Evolutionary conservation across 2,888 invertebrate species (phyloP).

Genomic region (Pemphredon lugubris): DNA sequence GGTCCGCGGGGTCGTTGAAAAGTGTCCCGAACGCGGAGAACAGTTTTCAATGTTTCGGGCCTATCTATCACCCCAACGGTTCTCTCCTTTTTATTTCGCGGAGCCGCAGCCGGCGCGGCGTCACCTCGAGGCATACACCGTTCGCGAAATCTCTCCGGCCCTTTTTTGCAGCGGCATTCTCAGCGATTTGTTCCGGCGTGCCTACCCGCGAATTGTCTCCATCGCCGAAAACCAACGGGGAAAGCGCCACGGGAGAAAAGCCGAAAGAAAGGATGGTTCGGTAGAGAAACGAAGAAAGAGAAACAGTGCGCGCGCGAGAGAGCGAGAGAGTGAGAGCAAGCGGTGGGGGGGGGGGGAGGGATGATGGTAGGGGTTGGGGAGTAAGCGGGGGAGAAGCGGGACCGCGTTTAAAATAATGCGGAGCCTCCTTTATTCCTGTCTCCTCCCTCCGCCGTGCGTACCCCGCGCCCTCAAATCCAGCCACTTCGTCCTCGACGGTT

Average conservation of each 20-base stretch:
- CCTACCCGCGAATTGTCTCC: conserved; percentile 47
- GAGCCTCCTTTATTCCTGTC: conserved; percentile 57
- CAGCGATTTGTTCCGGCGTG: conserved; percentile 68
- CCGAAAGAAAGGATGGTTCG: conserved; percentile 13
- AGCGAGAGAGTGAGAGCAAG: conserved; percentile 16
- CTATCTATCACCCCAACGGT: conserved; percentile 28
- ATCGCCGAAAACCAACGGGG: conserved; percentile 46
- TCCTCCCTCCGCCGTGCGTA: conserved; percentile 20
- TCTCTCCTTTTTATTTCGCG: conserved; percentile 20
- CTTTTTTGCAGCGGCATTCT: conserved; percentile 57
- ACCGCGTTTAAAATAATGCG: conserved; percentile 71
- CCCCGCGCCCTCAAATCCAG: conserved; percentile 38
- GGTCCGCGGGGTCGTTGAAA: conserved; percentile 58
- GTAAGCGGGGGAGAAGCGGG: conserved; percentile 33
- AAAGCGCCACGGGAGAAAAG: conserved; percentile 33
- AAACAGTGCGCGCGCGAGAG: conserved; percentile 11
- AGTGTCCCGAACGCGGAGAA: conserved; percentile 48
- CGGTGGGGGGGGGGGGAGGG: background rate
- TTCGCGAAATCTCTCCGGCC: conserved; percentile 37
- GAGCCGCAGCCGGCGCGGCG: no score
- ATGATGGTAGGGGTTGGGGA: conserved; percentile 21
- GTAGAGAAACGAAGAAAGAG: conserved; percentile 20
- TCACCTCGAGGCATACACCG: background rate
- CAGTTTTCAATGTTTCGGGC: conserved; percentile 34
- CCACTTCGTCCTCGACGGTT: conserved; percentile 48